Evolutionary conservation across 2,888 invertebrate genomes (phyloP), one percentile per base, ranked within the genome.

Genomic region (Nemotelus nigrinus): DNA sequence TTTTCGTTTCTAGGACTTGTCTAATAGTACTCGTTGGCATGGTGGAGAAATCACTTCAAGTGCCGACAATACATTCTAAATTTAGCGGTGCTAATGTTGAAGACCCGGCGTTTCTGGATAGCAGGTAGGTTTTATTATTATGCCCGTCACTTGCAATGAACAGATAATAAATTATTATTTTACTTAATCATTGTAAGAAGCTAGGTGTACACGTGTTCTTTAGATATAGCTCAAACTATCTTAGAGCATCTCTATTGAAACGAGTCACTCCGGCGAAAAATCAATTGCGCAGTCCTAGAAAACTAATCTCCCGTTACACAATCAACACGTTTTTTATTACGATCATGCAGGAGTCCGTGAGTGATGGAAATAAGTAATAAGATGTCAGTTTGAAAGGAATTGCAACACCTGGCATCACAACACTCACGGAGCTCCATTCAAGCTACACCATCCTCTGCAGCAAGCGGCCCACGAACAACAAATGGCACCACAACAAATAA

Each of bases 241-340:
- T 50, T 50, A 7, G 6, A 50, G 8, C 50, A 8, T 50, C 50
- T 7, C 8, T 5, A 25, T 25, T 25, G 25, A 25, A 25, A 25
- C 25, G 25, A 25, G 25, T 25, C 25, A 25, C 25, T 25, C 25
- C 25, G 25, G 25, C 25, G 25, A 25, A 25, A 25, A 25, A 25
- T 25, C 25, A 50, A 50, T 50, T 50, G 7, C 50, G 50, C 50
- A 1, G 25, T 25, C 25, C 25, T 1, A 7, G 50, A 50, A 50
- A 50, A 50, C 50, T 50, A 5, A 50, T 10, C 8, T 57, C 57
- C 8, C 6, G 3, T 7, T 57, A 5, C 43, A 43, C 6, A 58
- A 63, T 60, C 44, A 74, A 60, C 60, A 74, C 74, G 74, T 74
- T n/a, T 63, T 74, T 74, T 60, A 74, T 63, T 47, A 74, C 39